Conservation (phyloP, 2,888 invertebrate genomes). For the Drosophila picticornis region DNA sequence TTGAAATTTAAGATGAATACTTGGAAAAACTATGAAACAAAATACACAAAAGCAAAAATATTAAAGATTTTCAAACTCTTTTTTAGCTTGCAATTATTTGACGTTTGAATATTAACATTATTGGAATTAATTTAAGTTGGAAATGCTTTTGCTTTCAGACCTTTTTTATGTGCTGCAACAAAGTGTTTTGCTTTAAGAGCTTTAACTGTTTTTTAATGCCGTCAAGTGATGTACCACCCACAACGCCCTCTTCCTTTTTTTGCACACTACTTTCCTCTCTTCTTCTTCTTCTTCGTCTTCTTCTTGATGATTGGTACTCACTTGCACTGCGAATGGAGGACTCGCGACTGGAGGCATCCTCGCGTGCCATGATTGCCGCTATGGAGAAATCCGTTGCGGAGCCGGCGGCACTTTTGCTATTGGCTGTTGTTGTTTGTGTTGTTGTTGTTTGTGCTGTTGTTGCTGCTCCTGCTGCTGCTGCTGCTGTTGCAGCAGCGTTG, state of each 20-base stretch:
- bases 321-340: slow-evolving; percentile 83
- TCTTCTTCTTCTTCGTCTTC: not conserved
- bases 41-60: not conserved
- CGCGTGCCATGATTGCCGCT: slow-evolving; percentile 95
- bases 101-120: not conserved
- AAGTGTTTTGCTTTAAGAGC: not conserved
- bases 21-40: not conserved
- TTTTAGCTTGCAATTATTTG: not conserved
- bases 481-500: slow-evolving; percentile 36
- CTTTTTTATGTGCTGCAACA: not conserved
- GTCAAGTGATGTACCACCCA: not conserved
- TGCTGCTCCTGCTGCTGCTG: slow-evolving; percentile 55
- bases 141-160: not conserved
- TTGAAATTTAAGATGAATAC: not conserved
- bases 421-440: slow-evolving; percentile 72
- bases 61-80: not conserved
- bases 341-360: slow-evolving; percentile 85
- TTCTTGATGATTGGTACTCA: slow-evolving; percentile 67
- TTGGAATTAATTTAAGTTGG: not conserved
- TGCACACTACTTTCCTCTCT: not conserved
- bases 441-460: slow-evolving; percentile 85
- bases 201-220: not conserved
- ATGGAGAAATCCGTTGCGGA: slow-evolving; percentile 96
- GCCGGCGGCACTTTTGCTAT: slow-evolving; percentile 83
- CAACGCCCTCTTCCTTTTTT: rapidly evolving